Evolutionary conservation across 2,797 vertebrate genomes (phyloP), one percentile per base, ranked within the genome.

Genomic region (Channallabes apus): DNA sequence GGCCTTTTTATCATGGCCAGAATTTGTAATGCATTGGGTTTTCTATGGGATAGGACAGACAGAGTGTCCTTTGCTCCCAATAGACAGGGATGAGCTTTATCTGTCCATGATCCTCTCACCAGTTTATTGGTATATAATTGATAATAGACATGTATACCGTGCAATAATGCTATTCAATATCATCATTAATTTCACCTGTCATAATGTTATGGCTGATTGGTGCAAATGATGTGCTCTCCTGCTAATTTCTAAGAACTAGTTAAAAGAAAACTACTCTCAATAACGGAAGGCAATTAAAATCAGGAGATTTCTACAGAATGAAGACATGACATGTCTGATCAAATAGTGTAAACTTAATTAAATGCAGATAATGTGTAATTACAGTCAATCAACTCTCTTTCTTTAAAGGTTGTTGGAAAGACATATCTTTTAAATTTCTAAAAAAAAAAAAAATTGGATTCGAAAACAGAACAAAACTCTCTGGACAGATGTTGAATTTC

Each of bases 401-500:
- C 54, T 29, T 46, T 20, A 41, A 73, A 72, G 24, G 11, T 75
- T 27, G 20, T 2, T 24, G 51, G 29, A 35, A 38, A 84, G 67
- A 77, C n/a, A 3, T 17, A 29, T 51, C 27, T 32, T 32, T 76
- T 22, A 51, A 12, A 51, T 51, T 51, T 51, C 46, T 9, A n/a
- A 51, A 51, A 51, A 51, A 35, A 35, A 32, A 32, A 35, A 35
- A 35, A 35, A 35, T 4, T 56, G 15, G 2, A 68, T 68, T 59
- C 22, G 27, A 64, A 61, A 24, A 54, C 64, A 84, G 35, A 27
- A 27, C 24, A 27, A 27, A 75, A 27, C 75, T 29, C 68, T 81
- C 59, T 81, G 68, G 56, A 75, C 22, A 75, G 46, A 84, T 67
- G 75, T 79, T 58, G 38, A 46, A 71, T 84, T 67, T 69, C 6